A percentile compares a stretch with the other conserved stretches of the same genome.
These are phyloP conservation scores for Triops cancriformis DNA, from an alignment of 1,140 invertebrate species.

Conservation along the genomic window DNA sequence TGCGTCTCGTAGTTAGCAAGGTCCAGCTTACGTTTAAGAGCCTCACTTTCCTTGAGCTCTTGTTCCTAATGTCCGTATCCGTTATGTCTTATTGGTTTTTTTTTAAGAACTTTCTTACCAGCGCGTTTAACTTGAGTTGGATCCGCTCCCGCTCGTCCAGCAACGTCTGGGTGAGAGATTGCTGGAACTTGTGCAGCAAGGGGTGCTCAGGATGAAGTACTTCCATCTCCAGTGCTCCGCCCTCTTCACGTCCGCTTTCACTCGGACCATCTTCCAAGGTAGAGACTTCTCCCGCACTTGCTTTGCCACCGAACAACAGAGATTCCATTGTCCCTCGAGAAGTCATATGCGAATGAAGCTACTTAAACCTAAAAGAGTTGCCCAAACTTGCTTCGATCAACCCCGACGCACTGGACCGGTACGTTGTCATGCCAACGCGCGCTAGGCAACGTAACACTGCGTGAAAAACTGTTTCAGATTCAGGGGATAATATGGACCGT, in stretches of 20 bases:
- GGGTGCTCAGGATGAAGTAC: not conserved
- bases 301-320: not conserved
- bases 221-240: not conserved
- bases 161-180: not conserved
- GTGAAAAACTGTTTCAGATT: not conserved
- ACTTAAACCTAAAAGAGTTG: no score
- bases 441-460: not conserved
- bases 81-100: not conserved
- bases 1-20: not conserved
- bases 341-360: no score
- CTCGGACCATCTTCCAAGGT: not conserved
- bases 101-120: not conserved
- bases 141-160: not conserved
- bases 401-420: not conserved
- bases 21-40: not conserved
- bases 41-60: not conserved
- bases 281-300: not conserved
- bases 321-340: not conserved
- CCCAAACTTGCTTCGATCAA: not conserved
- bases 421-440: not conserved
- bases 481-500: not conserved
- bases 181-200: not conserved
- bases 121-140: not conserved
- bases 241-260: not conserved
- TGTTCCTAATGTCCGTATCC: not conserved